Conservation (phyloP, 2,888 invertebrate species). For the Cephus nigrinus region DNA sequence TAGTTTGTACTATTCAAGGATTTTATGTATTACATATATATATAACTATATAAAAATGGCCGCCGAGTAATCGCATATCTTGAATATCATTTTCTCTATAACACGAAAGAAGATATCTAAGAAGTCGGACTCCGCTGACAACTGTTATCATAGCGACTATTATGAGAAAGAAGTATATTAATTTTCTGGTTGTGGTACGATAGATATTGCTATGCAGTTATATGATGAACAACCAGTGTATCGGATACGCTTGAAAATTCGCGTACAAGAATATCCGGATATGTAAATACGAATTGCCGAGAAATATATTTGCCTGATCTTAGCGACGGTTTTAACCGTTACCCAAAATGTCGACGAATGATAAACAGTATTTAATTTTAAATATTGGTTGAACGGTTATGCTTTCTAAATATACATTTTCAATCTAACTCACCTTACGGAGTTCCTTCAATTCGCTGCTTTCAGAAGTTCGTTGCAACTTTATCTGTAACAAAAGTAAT, state of each 20-base stretch:
- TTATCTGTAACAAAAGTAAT: background rate
- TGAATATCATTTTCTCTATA: too few relatives aligned
- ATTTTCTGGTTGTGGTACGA: background rate
- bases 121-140: too few relatives aligned
- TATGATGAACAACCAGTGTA: background rate
- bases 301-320: background rate
- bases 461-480: background rate
- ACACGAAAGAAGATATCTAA: too few relatives aligned
- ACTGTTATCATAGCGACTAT: background rate
- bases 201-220: background rate
- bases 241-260: background rate
- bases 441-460: constrained; percentile 47
- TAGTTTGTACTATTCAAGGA: background rate
- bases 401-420: background rate
- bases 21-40: background rate
- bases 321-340: background rate
- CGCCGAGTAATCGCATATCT: too few relatives aligned
- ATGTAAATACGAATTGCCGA: background rate
- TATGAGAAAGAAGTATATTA: background rate
- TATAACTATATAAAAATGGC: background rate
- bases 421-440: constrained; percentile 48
- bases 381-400: too few relatives aligned
- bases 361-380: background rate
- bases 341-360: background rate
- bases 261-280: background rate